phyloP scores from a whole-genome alignment of 2,113 vertebrate species.

The Probosciger aterrimus region DNA sequence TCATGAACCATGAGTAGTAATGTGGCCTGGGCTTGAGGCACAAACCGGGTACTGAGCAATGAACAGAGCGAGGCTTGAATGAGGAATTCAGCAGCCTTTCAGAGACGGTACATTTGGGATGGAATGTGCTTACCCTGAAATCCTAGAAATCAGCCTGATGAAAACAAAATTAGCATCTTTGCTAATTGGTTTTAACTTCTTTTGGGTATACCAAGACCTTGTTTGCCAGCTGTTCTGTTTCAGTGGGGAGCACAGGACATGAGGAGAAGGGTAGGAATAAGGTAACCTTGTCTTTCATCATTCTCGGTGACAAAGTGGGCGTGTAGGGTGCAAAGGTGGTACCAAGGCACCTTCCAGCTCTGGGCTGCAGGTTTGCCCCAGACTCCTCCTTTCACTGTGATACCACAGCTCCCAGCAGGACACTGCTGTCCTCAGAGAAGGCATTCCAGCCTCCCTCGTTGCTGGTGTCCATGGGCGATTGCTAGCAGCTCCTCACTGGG shows the following conservation, averaged over 20 bases:
- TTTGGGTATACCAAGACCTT: neutral
- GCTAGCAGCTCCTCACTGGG: neutral
- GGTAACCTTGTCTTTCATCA: neutral
- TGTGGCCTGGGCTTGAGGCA: slow-evolving; percentile 35
- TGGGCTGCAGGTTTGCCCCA: neutral
- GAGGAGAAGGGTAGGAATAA: neutral
- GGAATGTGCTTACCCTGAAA: neutral
- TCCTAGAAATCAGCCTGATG: neutral
- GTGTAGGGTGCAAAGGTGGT: neutral
- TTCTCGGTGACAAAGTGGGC: accelerated
- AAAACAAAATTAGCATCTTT: neutral
- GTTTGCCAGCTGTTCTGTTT: neutral
- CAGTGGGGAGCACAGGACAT: neutral
- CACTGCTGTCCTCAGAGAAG: neutral
- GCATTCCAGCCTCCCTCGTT: accelerated
- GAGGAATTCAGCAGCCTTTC: neutral
- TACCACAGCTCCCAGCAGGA: neutral
- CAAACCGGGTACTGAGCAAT: neutral
- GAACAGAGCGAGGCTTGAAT: slow-evolving; percentile 18
- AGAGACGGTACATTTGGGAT: neutral
- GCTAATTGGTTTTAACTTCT: neutral
- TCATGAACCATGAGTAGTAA: neutral
- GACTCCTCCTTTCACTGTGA: neutral
- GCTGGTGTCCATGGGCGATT: accelerated
- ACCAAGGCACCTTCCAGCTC: neutral